These are phyloP conservation scores for Brenthis daphne DNA, from an alignment of 2,888 invertebrate genomes.

Conservation along the genomic window DNA sequence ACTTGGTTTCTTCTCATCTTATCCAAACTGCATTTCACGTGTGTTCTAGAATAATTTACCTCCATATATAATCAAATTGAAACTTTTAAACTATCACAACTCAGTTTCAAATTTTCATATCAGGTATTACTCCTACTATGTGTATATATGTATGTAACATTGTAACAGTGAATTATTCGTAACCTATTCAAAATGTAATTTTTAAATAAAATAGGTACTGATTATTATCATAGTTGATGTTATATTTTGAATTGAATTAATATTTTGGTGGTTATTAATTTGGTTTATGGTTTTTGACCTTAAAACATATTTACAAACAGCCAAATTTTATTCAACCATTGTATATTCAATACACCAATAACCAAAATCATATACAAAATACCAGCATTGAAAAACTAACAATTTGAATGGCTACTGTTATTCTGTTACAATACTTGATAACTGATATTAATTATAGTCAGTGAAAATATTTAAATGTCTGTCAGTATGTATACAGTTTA, in stretches of 20 bases:
- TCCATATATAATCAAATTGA: background rate
- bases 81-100: background rate
- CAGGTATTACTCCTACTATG: background rate
- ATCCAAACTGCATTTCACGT: constrained; percentile 17
- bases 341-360: background rate
- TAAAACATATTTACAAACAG: background rate
- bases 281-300: too few species aligned
- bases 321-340: background rate
- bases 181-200: too few species aligned
- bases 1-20: constrained; percentile 9
- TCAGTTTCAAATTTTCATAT: too few species aligned
- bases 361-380: background rate
- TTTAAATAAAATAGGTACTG: too few species aligned
- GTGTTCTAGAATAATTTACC: constrained; percentile 16
- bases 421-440: background rate
- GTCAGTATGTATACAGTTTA: too few species aligned
- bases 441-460: background rate
- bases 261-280: too few species aligned
- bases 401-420: background rate
- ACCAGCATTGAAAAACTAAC: background rate
- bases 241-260: too few species aligned
- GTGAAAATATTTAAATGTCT: background rate
- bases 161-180: too few species aligned
- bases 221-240: too few species aligned
- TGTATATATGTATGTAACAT: too few species aligned